Percentiles rank a stretch among this genome's conserved stretches.
Conservation (phyloP, 2,888 invertebrate species). For the Epinotia brunnichana region DNA sequence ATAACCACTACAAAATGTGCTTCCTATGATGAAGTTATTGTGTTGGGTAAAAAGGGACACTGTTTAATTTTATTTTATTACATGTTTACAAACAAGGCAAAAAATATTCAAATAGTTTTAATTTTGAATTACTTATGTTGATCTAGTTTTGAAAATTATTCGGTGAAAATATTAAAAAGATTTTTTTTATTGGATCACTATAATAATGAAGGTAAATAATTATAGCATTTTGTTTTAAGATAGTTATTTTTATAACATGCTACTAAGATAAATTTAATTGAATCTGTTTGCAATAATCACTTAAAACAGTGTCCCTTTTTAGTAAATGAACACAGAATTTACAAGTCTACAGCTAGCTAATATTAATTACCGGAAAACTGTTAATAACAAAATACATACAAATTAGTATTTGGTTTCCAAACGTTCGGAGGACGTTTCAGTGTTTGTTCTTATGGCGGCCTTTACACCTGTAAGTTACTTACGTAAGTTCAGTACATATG, state of each 20-base stretch:
- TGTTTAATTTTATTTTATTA: background rate
- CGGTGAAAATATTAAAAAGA: too few relatives aligned
- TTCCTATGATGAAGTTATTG: slow-evolving; percentile 38
- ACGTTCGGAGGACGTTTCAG: slow-evolving; percentile 49
- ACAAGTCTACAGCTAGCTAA: slow-evolving; percentile 54
- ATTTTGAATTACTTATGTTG: too few relatives aligned
- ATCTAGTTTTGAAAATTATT: too few relatives aligned
- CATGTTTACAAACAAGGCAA: too few relatives aligned
- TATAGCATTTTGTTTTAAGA: too few relatives aligned
- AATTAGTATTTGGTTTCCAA: slow-evolving; percentile 78
- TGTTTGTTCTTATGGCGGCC: slow-evolving; percentile 38
- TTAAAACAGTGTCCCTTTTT: slow-evolving; percentile 43
- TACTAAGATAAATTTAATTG: background rate
- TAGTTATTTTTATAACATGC: too few relatives aligned
- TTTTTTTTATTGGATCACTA: too few relatives aligned
- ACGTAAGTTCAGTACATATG: too few relatives aligned
- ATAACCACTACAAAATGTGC: slow-evolving; percentile 34
- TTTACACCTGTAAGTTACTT: too few relatives aligned
- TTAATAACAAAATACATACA: slow-evolving; percentile 62
- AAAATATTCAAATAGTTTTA: too few relatives aligned
- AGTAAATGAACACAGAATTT: slow-evolving; percentile 48
- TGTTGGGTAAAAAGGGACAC: slow-evolving; percentile 31
- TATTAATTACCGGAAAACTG: slow-evolving; percentile 57
- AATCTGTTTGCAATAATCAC: background rate
- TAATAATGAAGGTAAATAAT: too few relatives aligned